These are phyloP conservation scores for Antennarius maculatus DNA, from an alignment of 2,797 vertebrate genomes.

Conservation along the genomic window DNA sequence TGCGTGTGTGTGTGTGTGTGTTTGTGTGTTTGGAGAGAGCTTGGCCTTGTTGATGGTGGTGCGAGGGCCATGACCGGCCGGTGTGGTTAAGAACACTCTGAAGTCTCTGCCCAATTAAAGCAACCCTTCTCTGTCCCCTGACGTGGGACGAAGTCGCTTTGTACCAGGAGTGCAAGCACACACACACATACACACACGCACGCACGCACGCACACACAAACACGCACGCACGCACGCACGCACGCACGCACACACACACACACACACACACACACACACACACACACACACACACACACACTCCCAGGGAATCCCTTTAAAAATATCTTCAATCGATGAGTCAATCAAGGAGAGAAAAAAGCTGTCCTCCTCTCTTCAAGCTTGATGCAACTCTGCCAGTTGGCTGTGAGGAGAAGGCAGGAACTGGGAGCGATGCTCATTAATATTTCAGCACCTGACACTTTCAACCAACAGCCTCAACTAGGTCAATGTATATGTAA, in stretches of 20 bases:
- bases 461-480: conserved; percentile 86
- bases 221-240: too few species aligned
- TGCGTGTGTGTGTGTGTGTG: conserved; percentile 54
- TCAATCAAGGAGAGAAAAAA: conserved; percentile 86
- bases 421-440: conserved; percentile 84
- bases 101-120: conserved; percentile 87
- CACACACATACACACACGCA: conserved; percentile 44
- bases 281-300: conserved; percentile 52
- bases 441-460: conserved; percentile 88
- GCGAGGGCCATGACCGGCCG: conserved; percentile 77
- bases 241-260: too few species aligned
- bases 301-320: conserved; percentile 88
- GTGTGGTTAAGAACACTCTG: conserved; percentile 80
- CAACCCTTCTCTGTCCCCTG: conserved; percentile 77
- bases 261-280: too few species aligned
- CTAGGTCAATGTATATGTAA: conserved; percentile 89
- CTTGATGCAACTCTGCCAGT: conserved; percentile 85
- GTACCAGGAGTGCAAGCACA: conserved; percentile 70
- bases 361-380: conserved; percentile 80
- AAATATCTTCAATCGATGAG: conserved; percentile 91
- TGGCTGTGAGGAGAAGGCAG: conserved; percentile 83
- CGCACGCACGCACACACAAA: too few species aligned
- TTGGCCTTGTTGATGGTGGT: conserved; percentile 67
- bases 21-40: conserved; percentile 55
- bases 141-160: conserved; percentile 81